These are phyloP conservation scores for Lophura nycthemera DNA, from an alignment of 2,113 vertebrate species.

Conservation along the genomic window DNA sequence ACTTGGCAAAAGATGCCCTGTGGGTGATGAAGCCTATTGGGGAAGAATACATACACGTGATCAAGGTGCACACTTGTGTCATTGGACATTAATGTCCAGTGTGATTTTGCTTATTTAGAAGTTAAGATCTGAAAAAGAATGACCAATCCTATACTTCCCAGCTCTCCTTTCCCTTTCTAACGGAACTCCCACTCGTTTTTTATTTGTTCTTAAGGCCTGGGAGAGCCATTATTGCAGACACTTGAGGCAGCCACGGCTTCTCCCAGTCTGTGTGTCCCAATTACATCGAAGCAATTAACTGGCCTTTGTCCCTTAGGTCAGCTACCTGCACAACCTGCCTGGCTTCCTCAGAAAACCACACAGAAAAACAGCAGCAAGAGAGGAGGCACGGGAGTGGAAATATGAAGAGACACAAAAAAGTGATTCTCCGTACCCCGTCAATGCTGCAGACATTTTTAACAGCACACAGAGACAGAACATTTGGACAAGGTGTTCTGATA, in stretches of 20 bases:
- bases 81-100: accelerated
- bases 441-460: neutral
- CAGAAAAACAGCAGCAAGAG: neutral
- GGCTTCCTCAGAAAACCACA: neutral
- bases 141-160: neutral
- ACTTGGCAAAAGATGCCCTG: no score
- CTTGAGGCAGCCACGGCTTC: neutral
- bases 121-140: accelerated
- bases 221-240: neutral
- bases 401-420: neutral
- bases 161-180: neutral
- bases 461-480: neutral
- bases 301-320: neutral
- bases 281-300: neutral
- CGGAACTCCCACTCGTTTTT: neutral
- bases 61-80: neutral
- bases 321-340: accelerated
- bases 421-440: neutral
- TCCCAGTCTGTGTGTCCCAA: neutral
- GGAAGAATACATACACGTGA: neutral
- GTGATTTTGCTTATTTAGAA: neutral
- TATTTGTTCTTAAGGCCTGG: neutral
- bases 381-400: neutral
- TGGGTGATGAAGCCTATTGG: accelerated
- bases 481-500: neutral